Base-by-base conservation (phyloP, 2,797 vertebrate species). In the Ptychobarbus kaznakovi region DNA sequence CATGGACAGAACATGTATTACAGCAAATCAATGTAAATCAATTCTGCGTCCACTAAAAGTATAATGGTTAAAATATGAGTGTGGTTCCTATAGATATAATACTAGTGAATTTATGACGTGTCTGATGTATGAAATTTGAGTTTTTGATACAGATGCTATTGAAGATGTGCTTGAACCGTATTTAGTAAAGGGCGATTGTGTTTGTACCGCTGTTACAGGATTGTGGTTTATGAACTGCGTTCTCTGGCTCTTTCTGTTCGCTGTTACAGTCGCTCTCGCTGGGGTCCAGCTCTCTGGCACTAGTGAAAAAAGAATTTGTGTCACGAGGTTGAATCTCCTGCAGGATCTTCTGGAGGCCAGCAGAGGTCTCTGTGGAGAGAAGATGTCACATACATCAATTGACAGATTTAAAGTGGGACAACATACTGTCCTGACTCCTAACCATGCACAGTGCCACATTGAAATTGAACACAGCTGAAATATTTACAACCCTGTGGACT, bases 251-350 rank as follows among this genome's bases (percentile, higher is more conserved):
- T 32, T 2, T 49, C 15, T 66, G 53, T 72, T 80, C 89, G 1
- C 20, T 12, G n/a, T 25, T 28, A 69, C 13, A 3, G 35, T 15
- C 3, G 51, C 69, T 92, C 83, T 90, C 78, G 72, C 46, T 88
- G 7, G 95, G 87, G 85, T 96, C 95, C 87, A 98, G 90, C 88
- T 97, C 93, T 92, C 97, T 96, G 90, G 95, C 91, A 86, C 93
- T 94, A n/a, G 86, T 93, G 92, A 99, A 99, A 90, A 97, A 99
- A 92, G 97, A 96, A 15, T 99, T 99, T 0, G 96, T 97, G 93
- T 99, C 98, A 70, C 96, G 95, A 44, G 98, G 97, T 75, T 98
- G 97, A 91, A 99, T 98, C 93, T 99, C 97, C 83, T 93, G 94
- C 63, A 99, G 93, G 93, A 99, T 98, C 89, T 88, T 95, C 89